Evolutionary conservation across 2,113 vertebrate genomes (phyloP), one percentile per base, ranked within the genome.

Genomic region (Gnathonemus longibarbis): DNA sequence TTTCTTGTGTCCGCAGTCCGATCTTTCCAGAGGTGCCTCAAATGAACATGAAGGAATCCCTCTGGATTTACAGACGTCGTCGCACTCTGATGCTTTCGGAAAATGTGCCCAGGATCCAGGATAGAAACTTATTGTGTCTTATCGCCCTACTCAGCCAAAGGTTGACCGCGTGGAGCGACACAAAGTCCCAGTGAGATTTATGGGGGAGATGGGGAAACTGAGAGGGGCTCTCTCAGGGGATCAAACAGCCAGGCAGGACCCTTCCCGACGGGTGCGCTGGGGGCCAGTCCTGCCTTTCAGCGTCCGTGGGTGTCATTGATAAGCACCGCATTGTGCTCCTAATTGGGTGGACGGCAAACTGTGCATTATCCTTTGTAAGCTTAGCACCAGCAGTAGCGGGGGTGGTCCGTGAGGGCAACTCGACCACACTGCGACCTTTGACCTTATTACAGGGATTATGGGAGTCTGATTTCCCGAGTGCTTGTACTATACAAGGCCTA

Each of bases 401-500:
- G 90, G 74, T 90, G 87, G 80, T 42, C 77, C 17, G 39, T 53
- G 39, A 19, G 62, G 56, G 70, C n/a, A 62, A 42, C 50, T 24
- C 24, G 39, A 62, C 49, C 50, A 56, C 11, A 13, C 42, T 35
- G 86, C 58, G 90, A 90, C 90, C 90, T 88, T 50, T 90, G 6
- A 88, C 90, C 90, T 90, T 88, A 90, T 90, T 84, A 88, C 74
- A 88, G 50, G 74, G 90, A 88, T 90, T 90, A 90, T 90, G 70
- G 87, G 90, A 90, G 74, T 90, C 87, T 88, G 74, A 90, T 90
- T 90, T 84, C 66, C 86, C 70, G 19, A 77, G 90, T 87, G 39
- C 90, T 84, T 58, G 42, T 90, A 62, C 83, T 84, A 88, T 84
- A 88, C 70, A 62, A 35, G 70, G 70, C 24, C 87, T 88, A 90